phyloP scores from a whole-genome alignment of 2,888 invertebrate species.

The Drosophila austrosaltans region DNA sequence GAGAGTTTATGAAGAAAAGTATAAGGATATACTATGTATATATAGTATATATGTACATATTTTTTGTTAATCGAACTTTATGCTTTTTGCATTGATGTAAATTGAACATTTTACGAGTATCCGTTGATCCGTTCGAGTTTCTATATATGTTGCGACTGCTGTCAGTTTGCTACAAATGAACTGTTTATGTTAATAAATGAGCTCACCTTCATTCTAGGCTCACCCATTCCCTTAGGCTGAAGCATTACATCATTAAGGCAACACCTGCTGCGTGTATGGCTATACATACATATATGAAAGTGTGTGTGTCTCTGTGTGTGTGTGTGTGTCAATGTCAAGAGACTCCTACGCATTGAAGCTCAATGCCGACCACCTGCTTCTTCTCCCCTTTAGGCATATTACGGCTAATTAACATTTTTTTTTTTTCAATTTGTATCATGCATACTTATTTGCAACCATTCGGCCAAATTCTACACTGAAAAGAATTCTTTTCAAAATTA shows the following conservation, averaged over 20 bases:
- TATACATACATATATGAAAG: background rate
- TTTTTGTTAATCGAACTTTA: slow-evolving; percentile 63
- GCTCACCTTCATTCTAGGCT: slow-evolving; percentile 47
- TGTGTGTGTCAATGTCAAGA: slow-evolving; percentile 67
- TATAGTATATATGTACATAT: slow-evolving; percentile 32
- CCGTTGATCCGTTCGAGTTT: slow-evolving; percentile 4
- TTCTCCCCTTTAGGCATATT: slow-evolving; percentile 53
- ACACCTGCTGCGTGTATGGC: slow-evolving; percentile 58
- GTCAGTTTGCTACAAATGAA: slow-evolving; percentile 68
- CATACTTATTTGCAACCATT: slow-evolving; percentile 31
- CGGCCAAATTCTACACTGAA: slow-evolving; percentile 33
- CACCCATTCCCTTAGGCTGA: slow-evolving; percentile 33
- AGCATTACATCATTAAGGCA: slow-evolving; percentile 73
- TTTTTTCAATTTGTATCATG: slow-evolving; percentile 71
- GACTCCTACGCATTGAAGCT: slow-evolving; percentile 31
- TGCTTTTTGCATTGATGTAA: slow-evolving; percentile 41
- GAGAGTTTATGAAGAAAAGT: slow-evolving; percentile 11
- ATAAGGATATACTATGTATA: slow-evolving; percentile 25
- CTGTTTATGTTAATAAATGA: slow-evolving; percentile 78
- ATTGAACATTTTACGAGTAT: slow-evolving; percentile 26
- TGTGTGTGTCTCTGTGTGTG: slow-evolving; percentile 28
- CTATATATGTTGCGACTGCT: slow-evolving; percentile 40
- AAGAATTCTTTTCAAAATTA: slow-evolving; percentile 2
- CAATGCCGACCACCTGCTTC: slow-evolving; percentile 28
- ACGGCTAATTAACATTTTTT: slow-evolving; percentile 70